A percentile compares a stretch with the other conserved stretches of the same genome.
phyloP scores from a whole-genome alignment of 2,797 vertebrate species.

The Cryptoblepharus egeriae region DNA sequence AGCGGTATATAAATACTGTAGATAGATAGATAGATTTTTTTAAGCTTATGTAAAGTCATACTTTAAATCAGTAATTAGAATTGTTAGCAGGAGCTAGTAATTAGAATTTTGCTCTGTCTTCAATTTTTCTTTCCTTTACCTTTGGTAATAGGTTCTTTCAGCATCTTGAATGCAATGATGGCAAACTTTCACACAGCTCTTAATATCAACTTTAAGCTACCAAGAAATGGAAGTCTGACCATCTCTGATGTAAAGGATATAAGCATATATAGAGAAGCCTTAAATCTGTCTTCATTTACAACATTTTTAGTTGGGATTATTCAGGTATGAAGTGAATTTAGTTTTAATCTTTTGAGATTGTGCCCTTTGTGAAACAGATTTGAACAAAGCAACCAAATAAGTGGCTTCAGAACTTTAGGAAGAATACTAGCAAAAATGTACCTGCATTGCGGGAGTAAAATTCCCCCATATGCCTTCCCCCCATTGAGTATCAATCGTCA shows the following conservation, averaged over 20 bases:
- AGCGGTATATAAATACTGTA: no score
- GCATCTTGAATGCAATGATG: slow-evolving; percentile 67
- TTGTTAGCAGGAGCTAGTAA: background rate
- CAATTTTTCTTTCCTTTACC: slow-evolving; percentile 40
- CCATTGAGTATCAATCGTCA: no score
- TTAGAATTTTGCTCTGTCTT: slow-evolving; percentile 7
- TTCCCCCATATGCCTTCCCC: no score
- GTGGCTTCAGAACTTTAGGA: background rate
- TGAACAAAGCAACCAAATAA: background rate
- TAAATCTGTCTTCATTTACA: slow-evolving; percentile 59
- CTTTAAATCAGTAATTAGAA: background rate
- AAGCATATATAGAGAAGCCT: slow-evolving; percentile 44
- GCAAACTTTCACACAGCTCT: slow-evolving; percentile 53
- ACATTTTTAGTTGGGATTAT: slow-evolving; percentile 72
- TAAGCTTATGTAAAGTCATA: no score
- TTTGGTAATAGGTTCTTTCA: slow-evolving; percentile 65
- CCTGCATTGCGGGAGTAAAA: no score
- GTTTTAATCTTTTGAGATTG: background rate
- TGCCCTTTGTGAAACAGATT: background rate
- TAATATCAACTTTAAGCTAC: slow-evolving; percentile 59
- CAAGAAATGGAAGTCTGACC: slow-evolving; percentile 50
- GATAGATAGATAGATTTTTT: no score
- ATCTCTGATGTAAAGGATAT: slow-evolving; percentile 45
- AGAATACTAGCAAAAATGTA: no score
- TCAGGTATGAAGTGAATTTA: slow-evolving; percentile 61